phyloP scores from a whole-genome alignment of 2,888 invertebrate genomes.

The Brenthis daphne region DNA sequence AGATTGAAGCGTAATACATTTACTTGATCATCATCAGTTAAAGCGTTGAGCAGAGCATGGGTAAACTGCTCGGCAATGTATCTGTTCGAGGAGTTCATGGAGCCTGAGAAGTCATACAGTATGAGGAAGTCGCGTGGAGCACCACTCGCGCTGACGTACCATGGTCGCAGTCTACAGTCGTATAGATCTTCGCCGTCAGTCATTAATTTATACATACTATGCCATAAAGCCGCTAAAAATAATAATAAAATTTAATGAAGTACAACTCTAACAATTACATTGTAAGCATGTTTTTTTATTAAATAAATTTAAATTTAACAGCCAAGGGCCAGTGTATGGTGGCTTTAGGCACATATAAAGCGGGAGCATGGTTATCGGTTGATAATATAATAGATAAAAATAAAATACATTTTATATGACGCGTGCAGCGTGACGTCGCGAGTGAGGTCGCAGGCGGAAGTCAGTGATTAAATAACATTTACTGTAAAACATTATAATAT shows the following conservation, averaged over 20 bases:
- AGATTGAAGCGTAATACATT: constrained; percentile 70
- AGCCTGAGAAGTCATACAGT: constrained; percentile 71
- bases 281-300: too few relatives aligned
- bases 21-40: constrained; percentile 74
- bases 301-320: too few relatives aligned
- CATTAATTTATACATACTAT: constrained; percentile 62
- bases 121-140: constrained; percentile 72
- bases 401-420: too few relatives aligned
- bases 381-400: too few relatives aligned
- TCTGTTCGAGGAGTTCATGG: constrained; percentile 69
- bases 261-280: background rate
- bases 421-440: too few relatives aligned
- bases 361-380: too few relatives aligned
- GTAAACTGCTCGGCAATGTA: constrained; percentile 64
- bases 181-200: constrained; percentile 58
- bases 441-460: too few relatives aligned
- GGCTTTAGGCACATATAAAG: too few relatives aligned
- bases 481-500: too few relatives aligned
- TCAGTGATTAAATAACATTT: too few relatives aligned
- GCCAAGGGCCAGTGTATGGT: too few relatives aligned
- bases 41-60: constrained; percentile 66
- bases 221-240: constrained; percentile 65
- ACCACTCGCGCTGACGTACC: constrained; percentile 74
- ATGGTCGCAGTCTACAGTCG: constrained; percentile 72
- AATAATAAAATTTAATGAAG: background rate